Conservation (phyloP, 2,888 invertebrate species). For the Euplexia lucipara region DNA sequence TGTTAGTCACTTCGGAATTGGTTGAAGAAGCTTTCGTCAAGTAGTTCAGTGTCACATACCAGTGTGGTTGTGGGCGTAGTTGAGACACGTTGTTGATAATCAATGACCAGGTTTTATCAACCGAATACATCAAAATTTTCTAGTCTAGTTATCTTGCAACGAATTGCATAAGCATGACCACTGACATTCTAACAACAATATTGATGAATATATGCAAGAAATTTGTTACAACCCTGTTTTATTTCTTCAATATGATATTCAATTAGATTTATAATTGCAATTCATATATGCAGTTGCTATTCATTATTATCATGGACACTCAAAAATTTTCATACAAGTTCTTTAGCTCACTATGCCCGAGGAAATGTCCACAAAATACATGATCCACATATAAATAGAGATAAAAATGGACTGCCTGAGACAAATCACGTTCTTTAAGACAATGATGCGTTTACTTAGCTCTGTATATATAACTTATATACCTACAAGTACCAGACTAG, state of each 20-base stretch:
- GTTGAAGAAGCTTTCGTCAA: conserved; percentile 52
- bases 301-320: not conserved
- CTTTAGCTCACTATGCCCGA: not conserved
- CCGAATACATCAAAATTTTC: conserved; percentile 55
- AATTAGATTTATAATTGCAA: no score
- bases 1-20: conserved; percentile 4
- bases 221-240: not conserved
- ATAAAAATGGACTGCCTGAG: conserved; percentile 14
- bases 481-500: conserved; percentile 61
- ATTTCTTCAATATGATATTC: no score
- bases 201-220: not conserved
- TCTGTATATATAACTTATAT: conserved; percentile 43
- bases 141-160: conserved; percentile 18
- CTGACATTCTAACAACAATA: not conserved
- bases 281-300: no score
- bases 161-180: conserved; percentile 21
- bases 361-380: not conserved
- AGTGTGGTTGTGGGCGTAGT: conserved; percentile 43
- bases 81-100: conserved; percentile 48
- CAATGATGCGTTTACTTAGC: conserved; percentile 66
- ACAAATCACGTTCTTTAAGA: conserved; percentile 53
- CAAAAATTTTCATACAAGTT: no score
- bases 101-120: conserved; percentile 51
- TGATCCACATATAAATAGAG: conserved; percentile 5
- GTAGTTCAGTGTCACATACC: conserved; percentile 54